phyloP scores from a whole-genome alignment of 1,140 invertebrate genomes.

The Microplitis mediator region DNA sequence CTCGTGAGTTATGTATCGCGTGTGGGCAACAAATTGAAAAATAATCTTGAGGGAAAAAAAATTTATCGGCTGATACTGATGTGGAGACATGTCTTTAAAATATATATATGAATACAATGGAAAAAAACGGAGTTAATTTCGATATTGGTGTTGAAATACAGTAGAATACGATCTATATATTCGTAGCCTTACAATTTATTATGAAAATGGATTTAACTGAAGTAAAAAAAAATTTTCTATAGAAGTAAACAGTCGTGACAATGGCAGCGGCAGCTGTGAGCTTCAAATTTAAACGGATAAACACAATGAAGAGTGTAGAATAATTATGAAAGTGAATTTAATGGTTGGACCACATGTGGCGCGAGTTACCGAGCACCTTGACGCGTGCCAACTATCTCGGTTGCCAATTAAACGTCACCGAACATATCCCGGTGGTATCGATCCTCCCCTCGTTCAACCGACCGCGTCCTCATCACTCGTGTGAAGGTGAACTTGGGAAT shows the following conservation, averaged over 20 bases:
- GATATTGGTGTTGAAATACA: too few relatives aligned
- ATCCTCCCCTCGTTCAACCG: not conserved
- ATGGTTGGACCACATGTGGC: slow-evolving; percentile 7
- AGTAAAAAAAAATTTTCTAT: too few relatives aligned
- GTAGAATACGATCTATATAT: too few relatives aligned
- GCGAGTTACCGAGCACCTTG: slow-evolving; percentile 23
- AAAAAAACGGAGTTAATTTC: too few relatives aligned
- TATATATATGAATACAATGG: too few relatives aligned
- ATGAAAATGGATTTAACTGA: too few relatives aligned
- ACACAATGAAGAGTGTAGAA: too few relatives aligned
- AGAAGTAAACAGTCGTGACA: too few relatives aligned
- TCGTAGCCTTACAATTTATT: too few relatives aligned
- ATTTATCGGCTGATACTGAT: slow-evolving; percentile 4
- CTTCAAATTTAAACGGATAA: too few relatives aligned
- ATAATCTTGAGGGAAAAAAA: not conserved
- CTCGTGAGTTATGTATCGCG: slow-evolving; percentile 18
- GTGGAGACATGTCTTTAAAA: not conserved
- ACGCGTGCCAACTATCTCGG: slow-evolving; percentile 27
- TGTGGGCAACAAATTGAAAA: slow-evolving; percentile 19
- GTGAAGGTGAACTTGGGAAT: slow-evolving; percentile 23
- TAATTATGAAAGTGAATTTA: not conserved
- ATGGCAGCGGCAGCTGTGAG: too few relatives aligned
- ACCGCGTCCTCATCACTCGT: slow-evolving; percentile 8
- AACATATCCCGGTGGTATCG: slow-evolving; percentile 14
- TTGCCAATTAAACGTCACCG: slow-evolving; percentile 17